A percentile compares a stretch with the other conserved stretches of the same genome.
Evolutionary conservation across 2,113 vertebrate genomes (phyloP).

Genomic region (Furnarius figulus): DNA sequence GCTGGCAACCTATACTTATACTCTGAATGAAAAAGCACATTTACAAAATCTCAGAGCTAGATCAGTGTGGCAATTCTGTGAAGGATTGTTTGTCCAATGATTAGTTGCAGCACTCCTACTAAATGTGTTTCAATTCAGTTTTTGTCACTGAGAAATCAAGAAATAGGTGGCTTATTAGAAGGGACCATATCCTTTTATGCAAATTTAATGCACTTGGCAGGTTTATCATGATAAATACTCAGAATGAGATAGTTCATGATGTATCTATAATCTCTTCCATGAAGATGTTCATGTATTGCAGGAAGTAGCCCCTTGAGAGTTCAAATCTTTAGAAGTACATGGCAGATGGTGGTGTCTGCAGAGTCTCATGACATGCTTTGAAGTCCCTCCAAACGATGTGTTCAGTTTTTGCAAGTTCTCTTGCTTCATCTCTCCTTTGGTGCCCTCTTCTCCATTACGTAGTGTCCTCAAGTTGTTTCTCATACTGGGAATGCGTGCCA

Average conservation of each 20-base stretch:
- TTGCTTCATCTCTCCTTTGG: not conserved
- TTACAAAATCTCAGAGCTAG: not conserved
- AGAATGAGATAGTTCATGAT: conserved; percentile 42
- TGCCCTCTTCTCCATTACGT: not conserved
- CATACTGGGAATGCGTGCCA: not conserved
- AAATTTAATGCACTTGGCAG: conserved; percentile 53
- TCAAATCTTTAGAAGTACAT: conserved; percentile 14
- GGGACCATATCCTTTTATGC: conserved; percentile 48
- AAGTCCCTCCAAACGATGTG: not conserved
- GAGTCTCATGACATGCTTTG: conserved; percentile 28
- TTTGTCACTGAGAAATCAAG: conserved; percentile 39
- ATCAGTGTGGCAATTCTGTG: not conserved
- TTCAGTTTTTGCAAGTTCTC: not conserved
- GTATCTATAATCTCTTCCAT: conserved; percentile 41
- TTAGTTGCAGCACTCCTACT: not conserved
- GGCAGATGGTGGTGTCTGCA: conserved; percentile 30
- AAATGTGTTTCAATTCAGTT: conserved; percentile 35
- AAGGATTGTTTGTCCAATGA: not conserved
- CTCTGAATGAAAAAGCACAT: not conserved
- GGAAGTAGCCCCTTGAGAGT: conserved; percentile 30
- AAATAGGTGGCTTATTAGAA: conserved; percentile 42
- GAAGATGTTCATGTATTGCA: conserved; percentile 44
- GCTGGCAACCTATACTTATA: not conserved
- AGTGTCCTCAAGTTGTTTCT: not conserved
- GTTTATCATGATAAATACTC: conserved; percentile 49